phyloP scores from a whole-genome alignment of 2,113 vertebrate species.

The Ceyx cyanopectus region DNA sequence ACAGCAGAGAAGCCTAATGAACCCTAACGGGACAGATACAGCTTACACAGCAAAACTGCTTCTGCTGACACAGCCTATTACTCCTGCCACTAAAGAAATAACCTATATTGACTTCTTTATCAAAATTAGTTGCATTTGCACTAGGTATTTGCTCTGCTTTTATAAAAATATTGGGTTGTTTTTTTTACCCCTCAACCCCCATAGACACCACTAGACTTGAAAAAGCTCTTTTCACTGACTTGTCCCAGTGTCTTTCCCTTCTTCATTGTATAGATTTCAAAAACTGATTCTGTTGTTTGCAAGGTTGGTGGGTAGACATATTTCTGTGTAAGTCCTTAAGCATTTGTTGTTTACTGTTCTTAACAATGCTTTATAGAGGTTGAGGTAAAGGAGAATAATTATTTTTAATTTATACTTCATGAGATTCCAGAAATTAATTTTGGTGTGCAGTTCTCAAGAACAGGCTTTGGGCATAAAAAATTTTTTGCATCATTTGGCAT shows the following conservation, averaged over 20 bases:
- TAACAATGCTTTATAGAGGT: not conserved
- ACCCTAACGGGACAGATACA: not conserved
- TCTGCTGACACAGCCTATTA: conserved; percentile 19
- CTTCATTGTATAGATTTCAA: not conserved
- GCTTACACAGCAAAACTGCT: not conserved
- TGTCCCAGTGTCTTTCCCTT: not conserved
- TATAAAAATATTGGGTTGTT: not conserved
- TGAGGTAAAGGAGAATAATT: not conserved
- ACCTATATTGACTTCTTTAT: conserved; percentile 7
- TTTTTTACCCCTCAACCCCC: not conserved
- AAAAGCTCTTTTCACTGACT: not conserved
- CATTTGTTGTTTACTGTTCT: not conserved
- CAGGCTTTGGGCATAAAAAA: not conserved
- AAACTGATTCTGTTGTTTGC: not conserved
- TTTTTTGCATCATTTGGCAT: not conserved
- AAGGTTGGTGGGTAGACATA: not conserved
- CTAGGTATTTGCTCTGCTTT: not conserved
- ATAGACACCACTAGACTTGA: not conserved
- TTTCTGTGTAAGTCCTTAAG: not conserved
- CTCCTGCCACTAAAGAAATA: conserved; percentile 3
- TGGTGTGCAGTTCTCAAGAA: not conserved
- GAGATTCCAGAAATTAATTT: not conserved
- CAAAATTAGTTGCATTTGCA: conserved; percentile 1
- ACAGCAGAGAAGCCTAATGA: not conserved
- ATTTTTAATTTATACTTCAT: not conserved